These are phyloP conservation scores for Arctocebus calabarensis DNA, from an alignment of 2,797 vertebrate species.

Conservation along the genomic window DNA sequence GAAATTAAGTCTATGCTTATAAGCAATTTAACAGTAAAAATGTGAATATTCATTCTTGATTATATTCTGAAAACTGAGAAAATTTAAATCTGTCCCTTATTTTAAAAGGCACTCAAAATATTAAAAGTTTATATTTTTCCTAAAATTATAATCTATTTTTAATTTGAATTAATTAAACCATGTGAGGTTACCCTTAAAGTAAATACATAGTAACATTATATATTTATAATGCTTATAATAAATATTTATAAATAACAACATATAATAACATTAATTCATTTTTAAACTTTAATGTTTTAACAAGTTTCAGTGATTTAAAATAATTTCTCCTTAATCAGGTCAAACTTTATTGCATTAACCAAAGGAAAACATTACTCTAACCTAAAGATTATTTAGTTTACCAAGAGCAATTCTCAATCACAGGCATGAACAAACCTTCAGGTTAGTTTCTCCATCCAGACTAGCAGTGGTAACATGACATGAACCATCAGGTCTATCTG, in stretches of 20 bases:
- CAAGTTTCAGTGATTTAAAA: slow-evolving; percentile 46
- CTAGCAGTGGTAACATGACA: slow-evolving; percentile 98
- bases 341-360: slow-evolving; percentile 26
- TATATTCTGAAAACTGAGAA: slow-evolving; percentile 15
- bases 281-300: not conserved
- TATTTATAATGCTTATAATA: no score
- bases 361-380: slow-evolving; percentile 61
- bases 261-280: not conserved
- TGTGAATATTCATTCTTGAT: not conserved
- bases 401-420: not conserved
- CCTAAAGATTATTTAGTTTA: not conserved
- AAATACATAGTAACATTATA: not conserved
- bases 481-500: slow-evolving; percentile 94
- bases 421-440: slow-evolving; percentile 91
- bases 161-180: slow-evolving; percentile 26
- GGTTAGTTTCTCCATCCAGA: slow-evolving; percentile 98
- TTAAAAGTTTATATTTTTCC: slow-evolving; percentile 42
- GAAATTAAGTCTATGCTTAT: not conserved
- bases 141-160: slow-evolving; percentile 53
- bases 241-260: not conserved
- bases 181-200: not conserved
- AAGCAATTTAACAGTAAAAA: slow-evolving; percentile 20
- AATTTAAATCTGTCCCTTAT: slow-evolving; percentile 13
- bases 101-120: slow-evolving; percentile 6
- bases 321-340: slow-evolving; percentile 5